phyloP scores from a whole-genome alignment of 2,888 invertebrate species.

The Vannuccia rotundouncinata region DNA sequence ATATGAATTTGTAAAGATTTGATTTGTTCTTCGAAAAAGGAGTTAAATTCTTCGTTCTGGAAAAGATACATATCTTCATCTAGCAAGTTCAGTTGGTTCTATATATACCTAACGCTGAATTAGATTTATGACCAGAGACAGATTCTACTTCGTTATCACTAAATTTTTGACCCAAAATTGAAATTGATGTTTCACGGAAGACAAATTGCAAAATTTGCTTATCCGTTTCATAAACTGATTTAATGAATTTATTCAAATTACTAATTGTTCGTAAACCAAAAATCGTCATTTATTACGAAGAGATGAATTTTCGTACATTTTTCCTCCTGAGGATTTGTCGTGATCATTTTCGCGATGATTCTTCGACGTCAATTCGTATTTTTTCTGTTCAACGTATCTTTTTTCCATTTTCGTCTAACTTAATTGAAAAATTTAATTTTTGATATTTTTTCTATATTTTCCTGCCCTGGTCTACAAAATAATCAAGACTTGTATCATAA shows the following conservation, averaged over 20 bases:
- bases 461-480: background rate
- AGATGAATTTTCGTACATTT: background rate
- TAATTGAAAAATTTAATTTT: background rate
- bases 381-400: background rate
- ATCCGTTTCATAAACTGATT: background rate
- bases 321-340: background rate
- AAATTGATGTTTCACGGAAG: background rate
- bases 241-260: background rate
- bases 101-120: background rate
- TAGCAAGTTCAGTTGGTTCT: background rate
- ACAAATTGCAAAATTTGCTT: background rate
- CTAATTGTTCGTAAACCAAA: background rate
- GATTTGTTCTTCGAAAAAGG: too few relatives aligned
- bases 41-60: background rate
- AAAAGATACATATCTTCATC: background rate
- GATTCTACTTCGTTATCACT: background rate
- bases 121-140: background rate
- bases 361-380: too few relatives aligned
- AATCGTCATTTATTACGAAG: background rate
- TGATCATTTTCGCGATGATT: background rate
- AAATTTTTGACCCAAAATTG: background rate
- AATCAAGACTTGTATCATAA: background rate
- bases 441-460: background rate
- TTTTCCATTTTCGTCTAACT: background rate
- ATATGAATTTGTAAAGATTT: too few relatives aligned